These are phyloP conservation scores for Colletes collaris DNA, from an alignment of 2,888 invertebrate species.

Conservation along the genomic window DNA sequence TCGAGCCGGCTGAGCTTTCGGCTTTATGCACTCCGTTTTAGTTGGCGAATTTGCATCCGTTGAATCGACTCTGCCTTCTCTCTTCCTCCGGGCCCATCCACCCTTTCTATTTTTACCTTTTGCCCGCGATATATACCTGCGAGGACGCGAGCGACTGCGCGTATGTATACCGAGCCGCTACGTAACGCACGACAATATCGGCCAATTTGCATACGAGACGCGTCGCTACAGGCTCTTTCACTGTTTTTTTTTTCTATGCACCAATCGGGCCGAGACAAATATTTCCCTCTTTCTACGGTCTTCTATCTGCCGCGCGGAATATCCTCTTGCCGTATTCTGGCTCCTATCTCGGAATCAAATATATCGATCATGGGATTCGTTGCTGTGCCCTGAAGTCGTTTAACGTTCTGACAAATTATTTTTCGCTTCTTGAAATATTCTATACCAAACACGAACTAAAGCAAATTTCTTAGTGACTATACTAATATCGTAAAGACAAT, in stretches of 20 bases:
- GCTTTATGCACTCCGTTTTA: conserved; percentile 78
- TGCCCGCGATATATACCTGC: conserved; percentile 67
- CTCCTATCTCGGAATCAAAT: neutral
- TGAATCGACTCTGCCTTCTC: conserved; percentile 72
- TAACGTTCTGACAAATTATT: too few species aligned
- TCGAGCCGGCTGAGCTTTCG: conserved; percentile 78
- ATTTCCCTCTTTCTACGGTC: conserved; percentile 6
- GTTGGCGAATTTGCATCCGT: conserved; percentile 80
- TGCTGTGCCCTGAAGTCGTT: neutral
- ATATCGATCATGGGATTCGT: neutral
- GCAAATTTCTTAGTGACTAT: too few species aligned
- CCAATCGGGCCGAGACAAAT: conserved; percentile 44
- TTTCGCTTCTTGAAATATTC: too few species aligned
- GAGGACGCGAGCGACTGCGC: conserved; percentile 55
- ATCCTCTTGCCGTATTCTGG: neutral
- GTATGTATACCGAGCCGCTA: conserved; percentile 64
- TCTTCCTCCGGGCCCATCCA: conserved; percentile 47
- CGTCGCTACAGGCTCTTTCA: conserved; percentile 67
- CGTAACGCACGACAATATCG: conserved; percentile 77
- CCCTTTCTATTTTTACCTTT: conserved; percentile 68
- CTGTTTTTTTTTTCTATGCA: conserved; percentile 28
- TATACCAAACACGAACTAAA: too few species aligned
- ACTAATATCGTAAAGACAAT: too few species aligned
- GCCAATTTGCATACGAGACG: conserved; percentile 78
- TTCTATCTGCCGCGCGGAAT: neutral